Evolutionary conservation across 2,888 invertebrate genomes (phyloP).

Genomic region (Maniola hyperantus): DNA sequence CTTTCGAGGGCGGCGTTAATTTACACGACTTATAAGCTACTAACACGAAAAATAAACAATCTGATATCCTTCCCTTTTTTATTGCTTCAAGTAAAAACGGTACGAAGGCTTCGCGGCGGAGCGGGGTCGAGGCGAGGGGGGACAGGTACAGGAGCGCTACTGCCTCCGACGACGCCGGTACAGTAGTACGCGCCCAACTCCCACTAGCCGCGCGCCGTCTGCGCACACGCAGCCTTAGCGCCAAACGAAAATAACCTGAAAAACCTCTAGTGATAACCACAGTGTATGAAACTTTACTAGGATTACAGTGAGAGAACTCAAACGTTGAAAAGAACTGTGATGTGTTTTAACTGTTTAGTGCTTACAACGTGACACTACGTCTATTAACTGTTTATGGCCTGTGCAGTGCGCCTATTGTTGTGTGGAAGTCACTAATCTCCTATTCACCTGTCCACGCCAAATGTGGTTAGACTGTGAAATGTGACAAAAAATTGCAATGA

Average conservation of each 20-base stretch:
- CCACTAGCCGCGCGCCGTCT: conserved; percentile 70
- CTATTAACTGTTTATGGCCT: conserved; percentile 76
- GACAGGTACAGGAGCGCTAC: conserved; percentile 76
- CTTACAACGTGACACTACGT: conserved; percentile 53
- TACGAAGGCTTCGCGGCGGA: conserved; percentile 65
- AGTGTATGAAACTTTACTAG: conserved; percentile 50
- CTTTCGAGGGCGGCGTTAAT: conserved; percentile 69
- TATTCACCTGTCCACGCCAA: conserved; percentile 44
- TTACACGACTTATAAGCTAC: conserved; percentile 79
- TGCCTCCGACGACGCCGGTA: conserved; percentile 69
- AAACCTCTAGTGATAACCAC: conserved; percentile 32
- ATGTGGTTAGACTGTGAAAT: conserved; percentile 63
- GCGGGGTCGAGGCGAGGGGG: conserved; percentile 47
- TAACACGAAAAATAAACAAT: conserved; percentile 81
- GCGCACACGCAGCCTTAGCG: conserved; percentile 70
- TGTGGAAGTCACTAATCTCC: conserved; percentile 73
- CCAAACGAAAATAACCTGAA: conserved; percentile 50
- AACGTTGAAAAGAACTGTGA: conserved; percentile 45
- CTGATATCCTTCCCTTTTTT: conserved; percentile 79
- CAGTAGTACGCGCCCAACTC: conserved; percentile 79
- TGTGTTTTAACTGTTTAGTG: conserved; percentile 46
- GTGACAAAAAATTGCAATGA: conserved; percentile 81
- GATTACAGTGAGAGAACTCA: conserved; percentile 70
- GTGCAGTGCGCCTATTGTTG: conserved; percentile 73
- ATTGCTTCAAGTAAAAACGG: conserved; percentile 73